Base-by-base conservation (phyloP, 2,888 invertebrate genomes). In the Pachycephus smyrnensis region DNA sequence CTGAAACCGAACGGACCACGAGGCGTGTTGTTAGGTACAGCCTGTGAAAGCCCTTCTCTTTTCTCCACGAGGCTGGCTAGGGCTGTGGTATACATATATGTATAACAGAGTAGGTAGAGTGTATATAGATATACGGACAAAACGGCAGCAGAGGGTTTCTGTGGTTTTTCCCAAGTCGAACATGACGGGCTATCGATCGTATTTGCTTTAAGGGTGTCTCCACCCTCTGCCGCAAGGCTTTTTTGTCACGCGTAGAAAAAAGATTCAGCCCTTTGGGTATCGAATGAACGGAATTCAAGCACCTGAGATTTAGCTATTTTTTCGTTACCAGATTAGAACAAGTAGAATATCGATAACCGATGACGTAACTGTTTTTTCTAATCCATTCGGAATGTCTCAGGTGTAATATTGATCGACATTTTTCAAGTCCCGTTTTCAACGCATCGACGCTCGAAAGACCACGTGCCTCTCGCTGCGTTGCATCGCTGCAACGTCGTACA, bases 281-380 rank as follows among this genome's bases (percentile, higher is more conserved):
- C 15, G 76, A 73, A 68, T 77, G 33, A 75, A 69, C 75, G 68
- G 40, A 75, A 23, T 37, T 73, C 40, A 32, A 31, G 33, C 40
- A 55, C 55, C 68, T 32, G 78, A 15, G 69, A 73, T 74, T 69
- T n/a, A 75, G 74, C 68, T 35, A 69, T 36, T 76, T 23, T 55
- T 55, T n/a, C 30, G 68, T 33, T 12, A 30, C 23, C 37, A 12
- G 73, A 73, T 68, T 35, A 77, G 73, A 55, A 73, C 40, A 55
- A 76, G 73, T n/a, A 33, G 55, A 37, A 11, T 35, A 9, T 35
- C 32, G 35, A 75, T 55, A 75, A 75, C 33, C 35, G 12, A 32
- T 12, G 12, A 76, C 33, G n/a, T 76, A n/a, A 32, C 0, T 23
- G 1, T 37, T 33, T 69, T 1, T 36, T 37, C 1, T 9, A 23